Percentiles rank a stretch among this genome's conserved stretches.
Evolutionary conservation across 2,888 invertebrate genomes (phyloP).

Genomic region (Cylindroiulus punctatus): DNA sequence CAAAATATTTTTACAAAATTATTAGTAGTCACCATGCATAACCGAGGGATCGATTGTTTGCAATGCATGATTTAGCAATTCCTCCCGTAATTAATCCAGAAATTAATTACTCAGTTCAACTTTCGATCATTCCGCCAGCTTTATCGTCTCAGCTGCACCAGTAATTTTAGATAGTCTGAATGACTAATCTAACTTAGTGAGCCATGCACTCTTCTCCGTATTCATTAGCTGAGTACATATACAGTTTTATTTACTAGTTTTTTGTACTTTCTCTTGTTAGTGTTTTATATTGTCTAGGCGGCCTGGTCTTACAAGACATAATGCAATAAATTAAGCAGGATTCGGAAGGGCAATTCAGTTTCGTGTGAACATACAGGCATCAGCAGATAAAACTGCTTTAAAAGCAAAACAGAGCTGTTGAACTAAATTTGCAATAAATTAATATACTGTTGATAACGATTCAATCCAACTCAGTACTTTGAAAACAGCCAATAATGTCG

Average conservation of each 20-base stretch:
- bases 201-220: background rate
- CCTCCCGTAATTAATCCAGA: background rate
- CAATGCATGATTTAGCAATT: background rate
- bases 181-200: background rate
- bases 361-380: background rate
- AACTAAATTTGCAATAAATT: background rate
- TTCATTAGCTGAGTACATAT: conserved; percentile 16
- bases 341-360: background rate
- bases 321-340: background rate
- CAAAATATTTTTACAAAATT: too few species aligned
- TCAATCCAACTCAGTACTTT: too few species aligned
- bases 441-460: background rate
- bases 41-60: too few species aligned
- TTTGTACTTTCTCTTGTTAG: too few species aligned
- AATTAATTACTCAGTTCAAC: background rate
- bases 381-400: background rate
- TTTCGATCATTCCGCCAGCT: background rate
- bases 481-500: too few species aligned
- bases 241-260: conserved; percentile 4
- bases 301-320: background rate
- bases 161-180: background rate
- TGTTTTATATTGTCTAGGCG: background rate
- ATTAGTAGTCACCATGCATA: too few species aligned
- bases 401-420: background rate
- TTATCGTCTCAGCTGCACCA: background rate